phyloP scores from a whole-genome alignment of 2,113 vertebrate genomes.

The Ophiodon elongatus region DNA sequence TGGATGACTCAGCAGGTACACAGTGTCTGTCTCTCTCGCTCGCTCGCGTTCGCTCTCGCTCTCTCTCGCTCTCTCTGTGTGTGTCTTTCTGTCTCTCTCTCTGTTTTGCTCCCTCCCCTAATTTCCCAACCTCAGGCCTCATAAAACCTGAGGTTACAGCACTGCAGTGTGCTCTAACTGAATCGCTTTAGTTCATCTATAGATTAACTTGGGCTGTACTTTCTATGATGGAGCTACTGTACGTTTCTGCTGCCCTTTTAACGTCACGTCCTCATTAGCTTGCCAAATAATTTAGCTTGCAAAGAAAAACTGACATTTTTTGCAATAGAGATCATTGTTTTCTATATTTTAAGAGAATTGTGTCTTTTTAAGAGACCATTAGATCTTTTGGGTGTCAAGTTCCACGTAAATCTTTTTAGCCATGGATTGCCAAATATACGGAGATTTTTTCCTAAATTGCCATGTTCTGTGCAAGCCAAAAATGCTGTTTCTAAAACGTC shows the following conservation, averaged over 20 bases:
- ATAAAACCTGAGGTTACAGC: conserved; percentile 1
- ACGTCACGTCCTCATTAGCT: background rate
- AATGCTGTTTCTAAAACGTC: too few species aligned
- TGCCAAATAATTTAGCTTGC: background rate
- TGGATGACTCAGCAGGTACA: conserved; percentile 96
- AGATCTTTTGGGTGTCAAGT: background rate
- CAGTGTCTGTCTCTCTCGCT: background rate
- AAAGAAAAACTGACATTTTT: background rate
- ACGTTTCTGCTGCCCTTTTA: background rate
- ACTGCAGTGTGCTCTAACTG: background rate
- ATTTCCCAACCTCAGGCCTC: conserved; percentile 5
- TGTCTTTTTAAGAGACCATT: background rate
- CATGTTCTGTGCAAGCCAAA: too few species aligned
- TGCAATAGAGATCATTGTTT: background rate
- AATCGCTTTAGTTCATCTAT: background rate
- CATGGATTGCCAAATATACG: background rate
- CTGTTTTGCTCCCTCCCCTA: background rate
- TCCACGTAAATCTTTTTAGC: background rate
- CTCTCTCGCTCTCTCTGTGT: background rate
- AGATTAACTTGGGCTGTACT: background rate
- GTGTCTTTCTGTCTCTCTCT: background rate
- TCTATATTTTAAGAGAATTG: background rate
- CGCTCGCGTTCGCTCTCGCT: background rate
- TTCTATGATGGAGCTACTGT: background rate
- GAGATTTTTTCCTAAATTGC: background rate